Base-by-base conservation (phyloP, 1,140 invertebrate species). In the Leptinotarsa defecta region DNA sequence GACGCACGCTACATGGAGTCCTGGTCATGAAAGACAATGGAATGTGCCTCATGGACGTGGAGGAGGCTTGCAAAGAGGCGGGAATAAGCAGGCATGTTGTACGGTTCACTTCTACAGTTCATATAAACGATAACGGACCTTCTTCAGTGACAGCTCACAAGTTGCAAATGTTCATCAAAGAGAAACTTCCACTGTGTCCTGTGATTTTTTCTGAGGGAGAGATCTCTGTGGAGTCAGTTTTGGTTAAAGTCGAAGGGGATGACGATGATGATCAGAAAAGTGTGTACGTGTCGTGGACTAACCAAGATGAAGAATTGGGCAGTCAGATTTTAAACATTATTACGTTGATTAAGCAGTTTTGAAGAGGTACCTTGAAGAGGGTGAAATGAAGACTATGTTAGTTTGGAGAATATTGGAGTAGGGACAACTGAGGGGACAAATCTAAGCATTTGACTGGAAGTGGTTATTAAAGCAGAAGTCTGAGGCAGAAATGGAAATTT, bases 271-370 rank as follows among this genome's bases (percentile, higher is more conserved):
- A 93, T 73, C 91, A 93, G 65, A 98, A 98, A 84, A 95, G 91
- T 81, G 91, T 98, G 76, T 92, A 95, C 81, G 93, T 98, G n/a
- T 96, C 96, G 1, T 99, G 96, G 96, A 95, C 94, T 11, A 95
- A 98, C 89, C 94, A 98, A 86, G 96, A 98, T 87, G 96, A 98
- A 87, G 95, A 96, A 86, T 89, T 98, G 74, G 96, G 96, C 48
- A 95, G 94, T 87, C 95, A 93, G 81, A 93, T 98, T 83, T 87
- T 96, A 77, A 92, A 92, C 24, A 71, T 71, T 49, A 71, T 71
- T 20, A 71, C 34, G 1, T 22, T 48, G 17, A 71, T 71, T 20
- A 71, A 71, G 48, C n/a, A 71, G 48, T 71, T 71, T 52, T 71
- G 48, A 48, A 17, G 17, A 57, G 52, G 6, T n/a, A 57, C n/a